These are phyloP conservation scores for Geodia barretti DNA, from an alignment of 37 sponge, comb jelly and placozoan species.

Conservation along the genomic window DNA sequence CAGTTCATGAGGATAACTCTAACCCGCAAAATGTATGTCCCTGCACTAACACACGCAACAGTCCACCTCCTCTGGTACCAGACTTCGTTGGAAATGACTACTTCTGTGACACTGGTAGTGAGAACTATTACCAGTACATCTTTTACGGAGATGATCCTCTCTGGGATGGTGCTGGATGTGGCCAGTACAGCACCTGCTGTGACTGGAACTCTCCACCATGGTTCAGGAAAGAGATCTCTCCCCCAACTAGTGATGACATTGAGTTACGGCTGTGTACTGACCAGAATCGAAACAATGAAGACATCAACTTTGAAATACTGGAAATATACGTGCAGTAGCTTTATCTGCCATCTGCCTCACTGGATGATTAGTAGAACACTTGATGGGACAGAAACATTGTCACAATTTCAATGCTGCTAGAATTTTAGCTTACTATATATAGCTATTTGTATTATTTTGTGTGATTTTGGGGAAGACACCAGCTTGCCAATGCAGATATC, in stretches of 20 bases:
- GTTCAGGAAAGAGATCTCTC: conserved; percentile 33
- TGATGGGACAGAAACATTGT: too few species aligned
- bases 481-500: too few species aligned
- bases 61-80: not conserved
- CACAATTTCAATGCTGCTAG: too few species aligned
- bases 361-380: too few species aligned
- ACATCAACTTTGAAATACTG: conserved; percentile 17
- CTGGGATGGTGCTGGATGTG: conserved; percentile 56
- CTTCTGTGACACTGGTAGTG: conserved; percentile 27
- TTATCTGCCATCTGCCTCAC: too few species aligned
- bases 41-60: not conserved
- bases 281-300: conserved; percentile 32
- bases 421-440: too few species aligned
- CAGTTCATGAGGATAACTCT: too few species aligned
- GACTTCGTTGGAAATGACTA: conserved; percentile 21
- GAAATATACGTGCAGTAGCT: conserved; percentile 44
- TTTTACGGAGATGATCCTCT: conserved; percentile 36
- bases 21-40: conserved; percentile 14
- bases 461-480: too few species aligned
- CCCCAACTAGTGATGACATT: conserved; percentile 30
- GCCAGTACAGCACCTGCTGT: conserved; percentile 21
- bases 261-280: conserved; percentile 59
- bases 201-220: conserved; percentile 22
- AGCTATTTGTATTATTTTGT: too few species aligned
- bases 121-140: too few species aligned